Evolutionary conservation across 1,140 invertebrate genomes (phyloP).

Genomic region (Drosophila novamexicana): DNA sequence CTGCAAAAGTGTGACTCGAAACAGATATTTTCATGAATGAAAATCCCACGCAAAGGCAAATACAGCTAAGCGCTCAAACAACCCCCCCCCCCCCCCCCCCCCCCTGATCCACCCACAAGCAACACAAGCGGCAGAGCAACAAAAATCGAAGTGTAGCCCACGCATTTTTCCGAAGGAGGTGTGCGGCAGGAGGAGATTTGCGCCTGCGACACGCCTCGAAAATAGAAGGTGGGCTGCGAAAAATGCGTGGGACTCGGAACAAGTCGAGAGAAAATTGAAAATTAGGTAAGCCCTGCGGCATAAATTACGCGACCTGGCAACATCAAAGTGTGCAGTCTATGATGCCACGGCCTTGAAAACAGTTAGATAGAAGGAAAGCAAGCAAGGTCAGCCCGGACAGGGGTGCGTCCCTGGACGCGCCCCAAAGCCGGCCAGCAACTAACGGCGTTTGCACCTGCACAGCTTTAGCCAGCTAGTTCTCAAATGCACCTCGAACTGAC

Average conservation of each 20-base stretch:
- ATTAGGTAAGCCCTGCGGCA: conserved; percentile 47
- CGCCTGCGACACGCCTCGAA: conserved; percentile 23
- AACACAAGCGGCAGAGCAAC: not conserved
- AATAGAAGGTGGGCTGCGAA: conserved; percentile 30
- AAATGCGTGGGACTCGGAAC: conserved; percentile 36
- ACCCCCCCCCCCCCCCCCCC: not conserved
- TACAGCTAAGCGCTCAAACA: conserved; percentile 25
- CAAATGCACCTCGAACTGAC: not conserved
- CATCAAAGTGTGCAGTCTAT: conserved; percentile 44
- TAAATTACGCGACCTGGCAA: conserved; percentile 49
- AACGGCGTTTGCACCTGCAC: not conserved
- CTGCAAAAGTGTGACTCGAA: conserved; percentile 53
- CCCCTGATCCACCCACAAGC: not conserved
- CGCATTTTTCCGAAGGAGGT: conserved; percentile 12
- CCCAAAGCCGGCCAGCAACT: conserved; percentile 18
- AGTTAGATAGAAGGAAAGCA: not conserved
- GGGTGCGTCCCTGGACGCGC: conserved; percentile 40
- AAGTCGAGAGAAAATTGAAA: conserved; percentile 51
- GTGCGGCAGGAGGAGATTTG: not conserved
- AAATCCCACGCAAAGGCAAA: conserved; percentile 75
- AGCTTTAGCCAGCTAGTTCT: not conserved
- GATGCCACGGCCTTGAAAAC: conserved; percentile 31
- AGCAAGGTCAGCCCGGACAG: conserved; percentile 34
- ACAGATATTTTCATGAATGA: conserved; percentile 83
- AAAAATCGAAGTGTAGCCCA: conserved; percentile 35